phyloP scores from a whole-genome alignment of 2,888 invertebrate species.

The Cenopis cana region DNA sequence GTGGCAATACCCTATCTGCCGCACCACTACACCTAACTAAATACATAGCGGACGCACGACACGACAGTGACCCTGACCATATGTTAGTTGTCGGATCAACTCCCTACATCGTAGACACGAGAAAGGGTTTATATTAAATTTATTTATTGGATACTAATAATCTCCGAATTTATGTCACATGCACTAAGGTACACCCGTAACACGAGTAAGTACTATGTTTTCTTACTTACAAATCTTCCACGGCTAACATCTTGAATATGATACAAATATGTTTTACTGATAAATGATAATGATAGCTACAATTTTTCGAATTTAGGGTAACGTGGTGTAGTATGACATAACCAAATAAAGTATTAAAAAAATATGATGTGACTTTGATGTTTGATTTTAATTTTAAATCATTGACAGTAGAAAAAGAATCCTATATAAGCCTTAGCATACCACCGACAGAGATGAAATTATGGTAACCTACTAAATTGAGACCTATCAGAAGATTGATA shows the following conservation, averaged over 20 bases:
- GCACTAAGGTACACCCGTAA: not conserved
- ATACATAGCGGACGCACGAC: too few species aligned
- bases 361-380: constrained; percentile 6
- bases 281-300: not conserved
- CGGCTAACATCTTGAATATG: constrained; percentile 9
- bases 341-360: not conserved
- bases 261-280: not conserved
- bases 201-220: not conserved
- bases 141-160: too few species aligned
- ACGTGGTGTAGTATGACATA: not conserved
- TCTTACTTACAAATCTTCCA: constrained; percentile 3
- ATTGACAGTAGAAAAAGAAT: not conserved
- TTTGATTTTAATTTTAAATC: not conserved
- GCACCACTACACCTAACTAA: too few species aligned
- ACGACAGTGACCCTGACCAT: too few species aligned
- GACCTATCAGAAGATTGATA: too few species aligned
- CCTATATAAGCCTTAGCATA: too few species aligned
- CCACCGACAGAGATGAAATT: too few species aligned
- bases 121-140: not conserved
- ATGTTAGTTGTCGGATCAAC: too few species aligned
- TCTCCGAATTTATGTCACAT: too few species aligned
- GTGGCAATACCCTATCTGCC: too few species aligned
- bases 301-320: constrained; percentile 1
- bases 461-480: too few species aligned
- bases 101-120: not conserved